Evolutionary conservation across 2,888 invertebrate species (phyloP), one percentile per base, ranked within the genome.

Genomic region (Petrolisthes cinctipes): DNA sequence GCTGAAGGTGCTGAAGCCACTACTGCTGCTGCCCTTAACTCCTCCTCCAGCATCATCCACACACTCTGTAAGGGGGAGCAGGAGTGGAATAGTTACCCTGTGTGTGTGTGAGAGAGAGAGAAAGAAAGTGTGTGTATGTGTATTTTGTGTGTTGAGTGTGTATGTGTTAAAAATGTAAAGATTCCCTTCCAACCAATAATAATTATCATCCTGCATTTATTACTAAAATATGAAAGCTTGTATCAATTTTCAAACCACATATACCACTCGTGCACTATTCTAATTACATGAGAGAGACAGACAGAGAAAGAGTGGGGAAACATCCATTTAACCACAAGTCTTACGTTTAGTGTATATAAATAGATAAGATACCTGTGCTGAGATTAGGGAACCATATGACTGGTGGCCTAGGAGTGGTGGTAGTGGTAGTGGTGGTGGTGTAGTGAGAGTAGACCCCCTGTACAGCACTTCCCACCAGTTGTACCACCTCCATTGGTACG

Each of bases 381-480:
- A 82, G 82, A 54, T 82, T 56, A n/a, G 86, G 86, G 76, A 86
- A 86, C 86, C 86, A 86, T 20, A 86, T 66, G n/a, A 86, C 86
- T 3, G 86, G 86, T 4, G 86, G 86, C 61, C 66, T n/a, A 54
- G 66, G n/a, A 6, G 86, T 78, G n/a, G 82, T 82, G 20, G 82
- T n/a, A 11, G 83, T 37, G 17, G 83, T 56, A 57, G 86, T 17
- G 17, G 79, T 51, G 9, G 85, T 14, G 66, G 57, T 20, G 80
- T 83, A 83, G 37, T 54, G 83, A 7, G 53, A 23, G 53, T 83
- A 83, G 37, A 87, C 87, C 61, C 53, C 54, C 57, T 54, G 56
- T 4, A 87, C 83, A 23, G 87, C 79, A 6, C 56, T 53, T 2
- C 83, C 83, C 57, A 87, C 73, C 23, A 87, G 73, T 61, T 87